Percentiles rank a stretch among this genome's conserved stretches.
These are phyloP conservation scores for Notolabrus celidotus DNA, from an alignment of 2,797 vertebrate genomes.

Conservation along the genomic window DNA sequence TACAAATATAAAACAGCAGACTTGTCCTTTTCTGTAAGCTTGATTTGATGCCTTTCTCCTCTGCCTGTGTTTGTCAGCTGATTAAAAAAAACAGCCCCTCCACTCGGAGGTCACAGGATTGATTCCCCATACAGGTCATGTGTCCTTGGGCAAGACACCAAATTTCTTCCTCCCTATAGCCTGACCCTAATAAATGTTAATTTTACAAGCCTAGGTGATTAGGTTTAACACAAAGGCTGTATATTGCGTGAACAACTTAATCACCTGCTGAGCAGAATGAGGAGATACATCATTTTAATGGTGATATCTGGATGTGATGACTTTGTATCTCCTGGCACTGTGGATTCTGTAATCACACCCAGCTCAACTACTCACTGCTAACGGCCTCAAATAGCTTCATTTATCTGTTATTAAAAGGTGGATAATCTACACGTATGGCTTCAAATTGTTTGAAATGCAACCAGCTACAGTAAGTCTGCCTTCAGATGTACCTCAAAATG, in stretches of 20 bases:
- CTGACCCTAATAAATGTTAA: slow-evolving; percentile 64
- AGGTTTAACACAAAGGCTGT: slow-evolving; percentile 50
- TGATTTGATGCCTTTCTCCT: background rate
- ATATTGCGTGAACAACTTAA: slow-evolving; percentile 32
- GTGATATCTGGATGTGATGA: slow-evolving; percentile 43
- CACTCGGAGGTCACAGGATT: slow-evolving; percentile 39
- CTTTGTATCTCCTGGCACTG: slow-evolving; percentile 37
- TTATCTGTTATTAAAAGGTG: too few species aligned
- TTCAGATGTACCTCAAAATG: too few species aligned
- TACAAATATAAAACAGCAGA: background rate
- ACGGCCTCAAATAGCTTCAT: too few species aligned
- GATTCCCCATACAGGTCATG: slow-evolving; percentile 48
- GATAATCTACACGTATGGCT: too few species aligned
- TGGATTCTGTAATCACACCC: slow-evolving; percentile 24
- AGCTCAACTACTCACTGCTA: slow-evolving; percentile 5
- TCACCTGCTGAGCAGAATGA: slow-evolving; percentile 33
- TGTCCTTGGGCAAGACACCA: slow-evolving; percentile 54
- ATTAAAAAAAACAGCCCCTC: slow-evolving; percentile 25
- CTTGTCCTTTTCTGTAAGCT: background rate
- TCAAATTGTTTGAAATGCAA: too few species aligned
- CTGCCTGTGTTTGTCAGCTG: slow-evolving; percentile 4
- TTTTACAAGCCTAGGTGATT: slow-evolving; percentile 58
- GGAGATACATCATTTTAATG: slow-evolving; percentile 56
- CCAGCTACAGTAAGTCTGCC: too few species aligned
- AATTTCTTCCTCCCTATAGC: slow-evolving; percentile 37